phyloP scores from a whole-genome alignment of 2,888 invertebrate species.

The Aspidapion aeneum region DNA sequence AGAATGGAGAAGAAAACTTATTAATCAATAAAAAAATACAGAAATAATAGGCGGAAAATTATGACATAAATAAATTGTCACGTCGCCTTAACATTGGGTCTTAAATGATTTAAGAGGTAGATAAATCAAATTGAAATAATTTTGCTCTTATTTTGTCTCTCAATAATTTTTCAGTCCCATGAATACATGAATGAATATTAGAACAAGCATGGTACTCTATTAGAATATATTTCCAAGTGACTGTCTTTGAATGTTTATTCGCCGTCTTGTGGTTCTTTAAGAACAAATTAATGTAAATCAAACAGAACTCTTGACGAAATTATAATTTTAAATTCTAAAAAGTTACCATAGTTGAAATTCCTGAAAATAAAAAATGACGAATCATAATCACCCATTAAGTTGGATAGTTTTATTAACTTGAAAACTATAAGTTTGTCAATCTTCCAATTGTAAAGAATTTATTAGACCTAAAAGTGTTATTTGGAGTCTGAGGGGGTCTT shows the following conservation, averaged over 20 bases:
- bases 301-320: not conserved
- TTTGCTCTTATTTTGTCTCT: not conserved
- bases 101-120: not conserved
- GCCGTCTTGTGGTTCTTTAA: not conserved
- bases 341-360: not conserved
- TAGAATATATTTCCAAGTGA: not conserved
- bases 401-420: not conserved
- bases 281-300: not conserved
- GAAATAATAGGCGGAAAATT: too few species aligned
- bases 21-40: too few species aligned
- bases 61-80: too few species aligned
- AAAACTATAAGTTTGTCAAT: not conserved
- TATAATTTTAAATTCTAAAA: not conserved
- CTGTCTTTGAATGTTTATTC: not conserved
- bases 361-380: not conserved
- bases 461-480: not conserved
- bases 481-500: not conserved
- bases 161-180: too few species aligned
- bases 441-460: not conserved
- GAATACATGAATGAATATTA: not conserved
- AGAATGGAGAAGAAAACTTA: too few species aligned
- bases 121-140: too few species aligned
- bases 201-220: not conserved
- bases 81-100: not conserved
- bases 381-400: not conserved